Base-by-base conservation (phyloP, 2,113 vertebrate species). In the Melanocharis versteri region DNA sequence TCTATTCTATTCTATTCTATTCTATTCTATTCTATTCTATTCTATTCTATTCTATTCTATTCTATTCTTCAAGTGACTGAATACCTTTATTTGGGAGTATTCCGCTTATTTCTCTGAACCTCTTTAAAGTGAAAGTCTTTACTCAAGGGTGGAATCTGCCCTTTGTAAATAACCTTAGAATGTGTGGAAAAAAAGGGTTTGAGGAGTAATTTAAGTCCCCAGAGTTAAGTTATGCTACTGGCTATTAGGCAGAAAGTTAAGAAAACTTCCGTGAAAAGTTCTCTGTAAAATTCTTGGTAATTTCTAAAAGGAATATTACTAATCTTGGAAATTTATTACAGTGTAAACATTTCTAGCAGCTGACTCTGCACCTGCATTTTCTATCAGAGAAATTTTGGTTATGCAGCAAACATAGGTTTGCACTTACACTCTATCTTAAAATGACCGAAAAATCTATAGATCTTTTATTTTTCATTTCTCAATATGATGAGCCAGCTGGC, bases 391-490 rank as follows among this genome's bases (percentile, higher is more conserved):
- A 64, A 76, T 27, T 89, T n/a, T 91, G 45, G 45, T 82, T 73
- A 53, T 62, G 68, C 39, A 88, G 53, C 42, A 94, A 58, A 73
- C 33, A 57, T 6, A 85, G 45, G 45, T 86, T 88, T 90, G 54
- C 30, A 31, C 23, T 93, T 33, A 35, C 13, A 33, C 21, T 64
- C 13, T 65, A 13, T 65, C 65, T 92, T 94, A 79, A 76, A 83
- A 83, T 61, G 48, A 88, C 82, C 45, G 16, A 40, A 87, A 93
- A 93, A 94, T 88, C 81, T 69, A 87, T 76, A 75, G 84, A 35
- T 53, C 5, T 40, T 95, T 93, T 91, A 76, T 82, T 93, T 93
- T 93, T 68, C 24, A 45, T 85, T 87, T 94, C 33, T 72, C 57
- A 61, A 7, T 85, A 21, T 69, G 72, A 82, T 76, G 70, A 89